Evolutionary conservation across 2,888 invertebrate species (phyloP).

Genomic region (Tiphia femorata): DNA sequence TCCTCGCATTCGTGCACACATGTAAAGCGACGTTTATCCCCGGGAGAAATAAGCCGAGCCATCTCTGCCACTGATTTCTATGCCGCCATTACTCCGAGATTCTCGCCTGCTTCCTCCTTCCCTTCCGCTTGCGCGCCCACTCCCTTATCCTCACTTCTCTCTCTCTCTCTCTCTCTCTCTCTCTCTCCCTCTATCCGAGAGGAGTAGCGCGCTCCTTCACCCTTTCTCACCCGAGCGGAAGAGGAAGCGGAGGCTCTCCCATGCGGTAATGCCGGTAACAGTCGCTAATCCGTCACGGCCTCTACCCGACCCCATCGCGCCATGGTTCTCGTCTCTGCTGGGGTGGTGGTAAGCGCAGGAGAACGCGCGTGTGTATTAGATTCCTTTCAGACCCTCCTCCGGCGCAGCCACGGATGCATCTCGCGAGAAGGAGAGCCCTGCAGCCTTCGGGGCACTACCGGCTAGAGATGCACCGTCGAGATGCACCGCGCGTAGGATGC

Average conservation of each 20-base stretch:
- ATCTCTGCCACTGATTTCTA: slow-evolving; percentile 36
- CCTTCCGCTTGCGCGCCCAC: slow-evolving; percentile 7
- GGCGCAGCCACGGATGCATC: too few species aligned
- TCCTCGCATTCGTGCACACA: slow-evolving; percentile 9
- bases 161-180: too few species aligned
- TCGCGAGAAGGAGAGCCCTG: neutral
- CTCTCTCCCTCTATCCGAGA: neutral
- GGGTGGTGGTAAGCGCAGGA: neutral
- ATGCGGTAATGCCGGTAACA: slow-evolving; percentile 11
- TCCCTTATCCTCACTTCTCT: slow-evolving; percentile 6
- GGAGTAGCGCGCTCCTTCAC: neutral
- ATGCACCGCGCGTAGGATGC: too few species aligned
- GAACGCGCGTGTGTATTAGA: neutral
- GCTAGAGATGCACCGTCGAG: too few species aligned
- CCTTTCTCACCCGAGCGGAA: too few species aligned
- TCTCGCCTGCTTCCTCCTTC: slow-evolving; percentile 17
- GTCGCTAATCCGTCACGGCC: slow-evolving; percentile 29
- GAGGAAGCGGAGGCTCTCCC: slow-evolving; percentile 12
- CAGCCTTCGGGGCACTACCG: too few species aligned
- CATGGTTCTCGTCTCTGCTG: neutral
- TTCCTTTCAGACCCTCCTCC: neutral
- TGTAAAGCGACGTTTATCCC: slow-evolving; percentile 24
- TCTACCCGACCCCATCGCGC: neutral
- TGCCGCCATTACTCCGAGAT: slow-evolving; percentile 30
- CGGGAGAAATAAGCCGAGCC: slow-evolving; percentile 38